Percentiles rank a stretch among this genome's conserved stretches.
Evolutionary conservation across 2,113 vertebrate species (phyloP).

Genomic region (Phalacrocorax brasilianus): DNA sequence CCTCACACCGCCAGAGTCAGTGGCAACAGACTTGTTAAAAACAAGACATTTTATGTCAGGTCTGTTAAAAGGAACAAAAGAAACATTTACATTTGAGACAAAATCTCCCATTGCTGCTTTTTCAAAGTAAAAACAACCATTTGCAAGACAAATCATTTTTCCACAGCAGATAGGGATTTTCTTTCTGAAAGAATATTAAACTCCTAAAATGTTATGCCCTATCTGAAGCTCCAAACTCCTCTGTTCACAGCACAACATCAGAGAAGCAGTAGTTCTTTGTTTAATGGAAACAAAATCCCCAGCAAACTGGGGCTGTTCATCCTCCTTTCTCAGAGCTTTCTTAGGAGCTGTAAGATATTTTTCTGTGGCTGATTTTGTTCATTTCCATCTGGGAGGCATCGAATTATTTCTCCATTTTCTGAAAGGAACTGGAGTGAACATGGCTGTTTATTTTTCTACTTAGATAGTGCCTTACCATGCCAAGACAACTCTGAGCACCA

Average conservation of each 20-base stretch:
- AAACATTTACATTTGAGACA: background rate
- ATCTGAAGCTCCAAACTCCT: background rate
- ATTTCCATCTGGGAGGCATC: conserved; percentile 40
- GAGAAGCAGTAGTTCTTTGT: conserved; percentile 17
- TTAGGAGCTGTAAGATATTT: conserved; percentile 29
- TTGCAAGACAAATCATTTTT: conserved; percentile 19
- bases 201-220: background rate
- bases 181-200: conserved; percentile 28
- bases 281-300: conserved; percentile 15
- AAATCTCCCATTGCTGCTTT: background rate
- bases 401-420: conserved; percentile 50
- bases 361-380: conserved; percentile 21
- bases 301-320: background rate
- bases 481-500: conserved; percentile 70
- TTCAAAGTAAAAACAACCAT: conserved; percentile 4
- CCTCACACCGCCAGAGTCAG: background rate
- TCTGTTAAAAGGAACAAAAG: background rate
- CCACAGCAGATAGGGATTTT: background rate
- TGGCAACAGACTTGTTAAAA: background rate
- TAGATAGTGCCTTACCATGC: conserved; percentile 64
- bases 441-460: conserved; percentile 69
- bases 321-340: conserved; percentile 1
- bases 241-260: background rate
- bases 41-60: background rate
- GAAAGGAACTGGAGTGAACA: conserved; percentile 55